Evolutionary conservation across 2,888 invertebrate species (phyloP).

Genomic region (Pocota personata): DNA sequence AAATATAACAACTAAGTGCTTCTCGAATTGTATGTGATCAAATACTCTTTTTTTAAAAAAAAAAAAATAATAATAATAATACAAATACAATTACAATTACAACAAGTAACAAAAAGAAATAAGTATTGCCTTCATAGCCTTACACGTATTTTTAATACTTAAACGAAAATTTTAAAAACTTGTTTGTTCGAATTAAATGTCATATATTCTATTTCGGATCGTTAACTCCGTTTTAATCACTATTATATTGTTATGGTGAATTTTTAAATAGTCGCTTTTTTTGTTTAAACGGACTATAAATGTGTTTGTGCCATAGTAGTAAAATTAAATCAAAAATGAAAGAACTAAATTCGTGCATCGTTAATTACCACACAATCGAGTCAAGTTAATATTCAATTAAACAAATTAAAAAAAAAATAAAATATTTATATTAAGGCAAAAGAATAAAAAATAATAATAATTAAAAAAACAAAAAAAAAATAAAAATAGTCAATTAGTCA

Average conservation of each 20-base stretch:
- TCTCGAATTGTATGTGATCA: conserved; percentile 58
- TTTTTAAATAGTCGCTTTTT: conserved; percentile 37
- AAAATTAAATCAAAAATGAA: conserved; percentile 81
- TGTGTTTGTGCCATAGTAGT: conserved; percentile 79
- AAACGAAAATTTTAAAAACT: neutral
- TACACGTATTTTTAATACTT: conserved; percentile 24
- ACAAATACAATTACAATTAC: conserved; percentile 8
- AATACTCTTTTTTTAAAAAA: conserved; percentile 15
- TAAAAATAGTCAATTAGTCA: conserved; percentile 62
- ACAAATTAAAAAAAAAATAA: neutral
- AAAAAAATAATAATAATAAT: neutral
- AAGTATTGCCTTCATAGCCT: conserved; percentile 40
- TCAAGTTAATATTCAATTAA: conserved; percentile 62
- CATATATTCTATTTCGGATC: conserved; percentile 43
- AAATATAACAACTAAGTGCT: conserved; percentile 54
- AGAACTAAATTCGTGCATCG: conserved; percentile 33
- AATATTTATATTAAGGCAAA: neutral
- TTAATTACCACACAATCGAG: conserved; percentile 32
- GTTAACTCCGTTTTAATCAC: conserved; percentile 14
- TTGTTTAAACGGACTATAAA: conserved; percentile 76
- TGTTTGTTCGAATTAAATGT: conserved; percentile 34
- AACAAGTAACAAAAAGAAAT: neutral
- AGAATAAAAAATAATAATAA: neutral
- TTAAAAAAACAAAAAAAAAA: conserved; percentile 23
- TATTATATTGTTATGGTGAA: conserved; percentile 45